Base-by-base conservation (phyloP, 1,140 invertebrate genomes). In the Bombus superbus region DNA sequence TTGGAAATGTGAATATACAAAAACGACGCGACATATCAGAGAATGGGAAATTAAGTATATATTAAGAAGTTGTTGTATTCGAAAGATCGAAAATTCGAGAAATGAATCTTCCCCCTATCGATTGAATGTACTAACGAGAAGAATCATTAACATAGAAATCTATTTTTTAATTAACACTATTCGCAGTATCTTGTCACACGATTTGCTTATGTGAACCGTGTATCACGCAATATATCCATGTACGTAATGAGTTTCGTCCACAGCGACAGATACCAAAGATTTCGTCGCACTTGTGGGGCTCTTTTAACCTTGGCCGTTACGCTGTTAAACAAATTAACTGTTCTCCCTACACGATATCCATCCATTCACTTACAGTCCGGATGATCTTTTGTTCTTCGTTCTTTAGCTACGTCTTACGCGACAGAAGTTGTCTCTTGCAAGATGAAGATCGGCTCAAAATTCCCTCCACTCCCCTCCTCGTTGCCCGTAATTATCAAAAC, bases 231-330 rank as follows among this genome's bases (percentile, higher is more conserved):
- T 53, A 53, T 53, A 53, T 22, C 18, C 22, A 32, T n/a, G 11
- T 13, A 25, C 68, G 66, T 74, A 76, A 66, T 9, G 1, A 47
- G 74, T 28, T 47, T 11, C 28, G 64, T 57, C 1, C 18, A 53
- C 35, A 76, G 32, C 47, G 66, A 66, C 28, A 32, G 18, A 64
- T 13, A 78, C 22, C 13, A 87, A 78, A 38, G 78, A 64, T 32
- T 85, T 68, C 13, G 80, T 81, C 76, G 86, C 89, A 91, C 87
- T 92, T 90, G 92, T 83, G 77, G 90, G 89, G 90, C 86, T 79
- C 86, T 91, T 73, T 86, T 91, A 88, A 76, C 92, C 92, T 93
- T 93, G 92, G 81, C 91, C 88, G 72, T 92, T 87, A 89, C 77
- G 74, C 81, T 79, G 76, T 85, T 90, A 88, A 86, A 89, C 78